Evolutionary conservation across 2,113 vertebrate species (phyloP).

Genomic region (Poeciliopsis retropinna): DNA sequence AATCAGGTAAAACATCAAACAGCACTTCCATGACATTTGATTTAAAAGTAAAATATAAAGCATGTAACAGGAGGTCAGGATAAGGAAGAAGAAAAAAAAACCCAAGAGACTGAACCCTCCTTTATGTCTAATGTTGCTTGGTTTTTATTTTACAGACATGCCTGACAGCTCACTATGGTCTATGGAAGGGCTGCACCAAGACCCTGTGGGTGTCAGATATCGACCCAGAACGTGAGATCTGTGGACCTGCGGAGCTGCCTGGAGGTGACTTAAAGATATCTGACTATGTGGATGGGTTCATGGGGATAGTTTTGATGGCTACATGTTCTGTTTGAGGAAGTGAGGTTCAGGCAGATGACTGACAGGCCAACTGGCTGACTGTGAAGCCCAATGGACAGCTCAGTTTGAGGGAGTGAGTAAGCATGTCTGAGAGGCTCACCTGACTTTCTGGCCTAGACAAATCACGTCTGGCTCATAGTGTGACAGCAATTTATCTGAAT

Average conservation of each 20-base stretch:
- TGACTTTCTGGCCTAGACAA: slow-evolving; percentile 23
- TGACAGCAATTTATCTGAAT: slow-evolving; percentile 25
- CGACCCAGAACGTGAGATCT: slow-evolving; percentile 82
- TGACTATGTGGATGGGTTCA: not conserved
- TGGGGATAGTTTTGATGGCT: slow-evolving; percentile 2
- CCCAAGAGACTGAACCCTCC: not conserved
- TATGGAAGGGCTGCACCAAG: slow-evolving; percentile 89
- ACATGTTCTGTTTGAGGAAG: slow-evolving; percentile 11
- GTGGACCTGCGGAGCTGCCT: slow-evolving; percentile 85
- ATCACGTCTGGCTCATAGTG: slow-evolving; percentile 20
- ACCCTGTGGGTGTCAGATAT: slow-evolving; percentile 85
- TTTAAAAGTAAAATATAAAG: not conserved
- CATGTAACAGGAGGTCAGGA: too few species aligned
- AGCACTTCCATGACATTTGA: not conserved
- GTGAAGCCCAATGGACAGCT: slow-evolving; percentile 11
- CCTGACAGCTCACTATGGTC: slow-evolving; percentile 83
- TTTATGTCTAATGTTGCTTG: not conserved
- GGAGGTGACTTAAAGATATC: slow-evolving; percentile 80
- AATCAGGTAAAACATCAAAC: slow-evolving; percentile 69
- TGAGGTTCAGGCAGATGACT: slow-evolving; percentile 14
- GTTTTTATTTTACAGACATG: slow-evolving; percentile 73
- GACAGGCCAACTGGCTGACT: slow-evolving; percentile 11
- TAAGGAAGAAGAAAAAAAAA: too few species aligned
- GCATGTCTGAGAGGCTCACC: slow-evolving; percentile 30
- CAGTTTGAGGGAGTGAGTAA: slow-evolving; percentile 21